Percentiles rank a stretch among this genome's conserved stretches.
Conservation (phyloP, 2,797 vertebrate species). For the Nannoperca australis region DNA sequence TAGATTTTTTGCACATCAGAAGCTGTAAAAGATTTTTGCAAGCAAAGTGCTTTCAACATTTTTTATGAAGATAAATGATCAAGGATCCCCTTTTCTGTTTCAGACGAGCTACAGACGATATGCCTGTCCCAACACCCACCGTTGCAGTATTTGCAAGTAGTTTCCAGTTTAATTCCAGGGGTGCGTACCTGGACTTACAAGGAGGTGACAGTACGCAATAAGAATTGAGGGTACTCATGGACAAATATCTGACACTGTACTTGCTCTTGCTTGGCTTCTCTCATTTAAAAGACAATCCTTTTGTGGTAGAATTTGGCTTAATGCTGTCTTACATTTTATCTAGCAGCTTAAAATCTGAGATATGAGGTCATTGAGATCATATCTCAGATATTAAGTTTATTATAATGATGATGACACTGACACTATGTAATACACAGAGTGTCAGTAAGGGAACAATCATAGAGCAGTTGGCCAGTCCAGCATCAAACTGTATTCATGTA, state of each 20-base stretch:
- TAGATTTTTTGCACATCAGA: constrained; percentile 30
- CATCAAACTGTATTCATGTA: constrained; percentile 14
- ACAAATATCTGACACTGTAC: background rate
- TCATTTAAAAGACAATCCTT: background rate
- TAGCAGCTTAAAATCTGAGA: background rate
- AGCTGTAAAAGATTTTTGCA: background rate
- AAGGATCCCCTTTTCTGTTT: background rate
- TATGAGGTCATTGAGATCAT: background rate
- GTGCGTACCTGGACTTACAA: too few species aligned
- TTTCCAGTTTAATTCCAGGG: background rate
- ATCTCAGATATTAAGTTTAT: background rate
- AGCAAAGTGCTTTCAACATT: background rate
- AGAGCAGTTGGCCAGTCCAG: background rate
- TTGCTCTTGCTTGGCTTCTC: background rate
- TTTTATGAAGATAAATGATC: constrained; percentile 1
- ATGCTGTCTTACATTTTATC: background rate
- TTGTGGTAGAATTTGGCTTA: background rate
- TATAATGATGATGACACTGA: background rate
- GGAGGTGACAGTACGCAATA: too few species aligned
- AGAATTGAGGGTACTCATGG: too few species aligned
- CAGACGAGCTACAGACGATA: background rate
- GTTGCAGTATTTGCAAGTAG: too few species aligned
- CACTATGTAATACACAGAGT: background rate
- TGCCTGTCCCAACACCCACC: background rate
- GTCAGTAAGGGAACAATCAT: background rate